A percentile compares a stretch with the other conserved stretches of the same genome.
phyloP scores from a whole-genome alignment of 1,140 invertebrate species.

The Drosophila varians region DNA sequence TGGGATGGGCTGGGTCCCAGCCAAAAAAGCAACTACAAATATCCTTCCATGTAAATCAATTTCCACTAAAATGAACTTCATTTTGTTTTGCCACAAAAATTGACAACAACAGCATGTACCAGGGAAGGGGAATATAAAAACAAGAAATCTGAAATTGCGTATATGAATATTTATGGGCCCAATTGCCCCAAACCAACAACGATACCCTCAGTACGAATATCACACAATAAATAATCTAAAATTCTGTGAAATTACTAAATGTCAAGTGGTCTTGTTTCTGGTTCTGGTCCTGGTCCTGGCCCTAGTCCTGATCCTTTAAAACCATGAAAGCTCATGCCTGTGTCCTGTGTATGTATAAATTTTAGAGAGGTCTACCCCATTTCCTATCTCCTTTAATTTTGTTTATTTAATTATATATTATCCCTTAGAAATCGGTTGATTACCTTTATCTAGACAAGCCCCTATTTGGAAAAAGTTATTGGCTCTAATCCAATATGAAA shows the following conservation, averaged over 20 bases:
- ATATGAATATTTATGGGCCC: slow-evolving; percentile 74
- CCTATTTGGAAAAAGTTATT: no score
- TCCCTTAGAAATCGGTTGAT: slow-evolving; percentile 2
- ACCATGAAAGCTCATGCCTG: slow-evolving; percentile 18
- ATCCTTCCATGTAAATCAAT: slow-evolving; percentile 74
- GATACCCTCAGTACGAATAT: slow-evolving; percentile 21
- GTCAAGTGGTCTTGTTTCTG: slow-evolving; percentile 61
- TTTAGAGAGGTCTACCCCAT: no score
- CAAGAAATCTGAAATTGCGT: slow-evolving; percentile 57
- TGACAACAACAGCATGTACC: slow-evolving; percentile 26
- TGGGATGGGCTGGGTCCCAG: not conserved
- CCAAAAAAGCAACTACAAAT: slow-evolving; percentile 23
- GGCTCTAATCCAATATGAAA: no score
- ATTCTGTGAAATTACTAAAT: slow-evolving; percentile 78
- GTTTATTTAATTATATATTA: slow-evolving; percentile 56
- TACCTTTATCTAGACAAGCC: no score
- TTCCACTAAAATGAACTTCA: slow-evolving; percentile 71
- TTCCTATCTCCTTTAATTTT: not conserved
- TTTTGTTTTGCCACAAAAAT: slow-evolving; percentile 44
- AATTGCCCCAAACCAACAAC: slow-evolving; percentile 24
- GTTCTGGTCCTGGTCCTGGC: not conserved
- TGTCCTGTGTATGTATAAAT: no score
- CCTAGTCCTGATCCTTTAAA: slow-evolving; percentile 8
- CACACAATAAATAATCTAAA: slow-evolving; percentile 77
- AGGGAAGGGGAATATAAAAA: slow-evolving; percentile 23